phyloP scores from a whole-genome alignment of 2,113 vertebrate genomes.

The Atlantisia rogersi region DNA sequence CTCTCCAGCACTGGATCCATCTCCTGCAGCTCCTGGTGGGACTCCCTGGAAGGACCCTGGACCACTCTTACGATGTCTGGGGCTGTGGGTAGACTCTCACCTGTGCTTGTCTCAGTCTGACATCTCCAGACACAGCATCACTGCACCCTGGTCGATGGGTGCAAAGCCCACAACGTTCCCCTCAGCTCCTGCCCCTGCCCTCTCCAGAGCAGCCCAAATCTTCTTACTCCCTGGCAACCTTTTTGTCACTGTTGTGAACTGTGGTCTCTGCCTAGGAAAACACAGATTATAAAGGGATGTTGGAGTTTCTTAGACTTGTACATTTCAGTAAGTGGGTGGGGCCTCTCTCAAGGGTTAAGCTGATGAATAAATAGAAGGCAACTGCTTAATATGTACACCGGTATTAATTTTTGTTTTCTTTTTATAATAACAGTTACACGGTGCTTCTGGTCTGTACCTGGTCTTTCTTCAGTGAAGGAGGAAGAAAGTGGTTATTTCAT shows the following conservation, averaged over 20 bases:
- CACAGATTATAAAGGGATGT: not conserved
- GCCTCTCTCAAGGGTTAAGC: not conserved
- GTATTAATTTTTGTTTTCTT: not conserved
- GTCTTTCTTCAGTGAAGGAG: not conserved
- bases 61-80: rapidly evolving
- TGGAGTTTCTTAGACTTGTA: not conserved
- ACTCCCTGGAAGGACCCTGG: not conserved
- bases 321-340: not conserved
- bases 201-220: not conserved
- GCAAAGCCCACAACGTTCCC: no score
- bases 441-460: not conserved
- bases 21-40: not conserved
- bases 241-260: not conserved
- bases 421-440: not conserved
- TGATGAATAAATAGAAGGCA: not conserved
- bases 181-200: not conserved
- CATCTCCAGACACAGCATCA: not conserved
- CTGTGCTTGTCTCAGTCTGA: not conserved
- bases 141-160: not conserved
- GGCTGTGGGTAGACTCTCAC: not conserved
- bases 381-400: not conserved
- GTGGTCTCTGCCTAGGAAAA: not conserved
- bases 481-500: not conserved
- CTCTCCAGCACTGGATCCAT: not conserved
- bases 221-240: not conserved